phyloP scores from a whole-genome alignment of 1,140 invertebrate genomes.

The Temnothorax nylanderi region DNA sequence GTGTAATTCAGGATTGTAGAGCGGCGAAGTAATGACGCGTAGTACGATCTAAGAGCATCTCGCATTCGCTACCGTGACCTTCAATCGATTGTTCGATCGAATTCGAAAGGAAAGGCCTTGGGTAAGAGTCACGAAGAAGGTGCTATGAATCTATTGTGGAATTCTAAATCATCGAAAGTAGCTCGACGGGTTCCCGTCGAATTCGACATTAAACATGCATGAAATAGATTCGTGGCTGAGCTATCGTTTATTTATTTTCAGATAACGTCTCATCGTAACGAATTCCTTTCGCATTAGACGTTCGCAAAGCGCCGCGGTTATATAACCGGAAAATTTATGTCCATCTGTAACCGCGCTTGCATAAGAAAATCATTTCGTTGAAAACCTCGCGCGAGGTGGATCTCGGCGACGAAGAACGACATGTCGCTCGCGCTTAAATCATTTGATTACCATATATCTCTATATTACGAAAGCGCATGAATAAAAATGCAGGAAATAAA shows the following conservation, averaged over 20 bases:
- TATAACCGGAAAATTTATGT: conserved; percentile 49
- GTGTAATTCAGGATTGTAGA: conserved; percentile 9
- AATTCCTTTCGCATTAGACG: conserved; percentile 40
- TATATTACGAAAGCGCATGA: not conserved
- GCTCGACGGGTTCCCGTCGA: not conserved
- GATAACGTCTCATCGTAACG: conserved; percentile 17
- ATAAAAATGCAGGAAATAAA: not conserved
- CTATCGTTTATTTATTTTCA: conserved; percentile 22
- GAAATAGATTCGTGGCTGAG: not conserved
- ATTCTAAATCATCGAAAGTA: conserved; percentile 38
- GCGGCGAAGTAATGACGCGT: not conserved
- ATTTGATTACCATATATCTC: not conserved
- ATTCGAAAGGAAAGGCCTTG: conserved; percentile 84
- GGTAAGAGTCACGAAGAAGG: conserved; percentile 81
- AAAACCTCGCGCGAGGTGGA: not conserved
- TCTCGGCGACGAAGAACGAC: not conserved
- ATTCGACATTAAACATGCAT: conserved; percentile 12
- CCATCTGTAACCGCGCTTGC: conserved; percentile 1
- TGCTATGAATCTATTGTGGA: conserved; percentile 62
- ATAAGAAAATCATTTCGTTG: conserved; percentile 43
- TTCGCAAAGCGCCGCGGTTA: conserved; percentile 6
- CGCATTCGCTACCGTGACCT: conserved; percentile 72
- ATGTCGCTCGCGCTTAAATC: not conserved
- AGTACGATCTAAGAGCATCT: conserved; percentile 23
- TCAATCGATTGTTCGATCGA: conserved; percentile 74